Evolutionary conservation across 2,113 vertebrate genomes (phyloP), one percentile per base, ranked within the genome.

Genomic region (Tauraco erythrolophus): DNA sequence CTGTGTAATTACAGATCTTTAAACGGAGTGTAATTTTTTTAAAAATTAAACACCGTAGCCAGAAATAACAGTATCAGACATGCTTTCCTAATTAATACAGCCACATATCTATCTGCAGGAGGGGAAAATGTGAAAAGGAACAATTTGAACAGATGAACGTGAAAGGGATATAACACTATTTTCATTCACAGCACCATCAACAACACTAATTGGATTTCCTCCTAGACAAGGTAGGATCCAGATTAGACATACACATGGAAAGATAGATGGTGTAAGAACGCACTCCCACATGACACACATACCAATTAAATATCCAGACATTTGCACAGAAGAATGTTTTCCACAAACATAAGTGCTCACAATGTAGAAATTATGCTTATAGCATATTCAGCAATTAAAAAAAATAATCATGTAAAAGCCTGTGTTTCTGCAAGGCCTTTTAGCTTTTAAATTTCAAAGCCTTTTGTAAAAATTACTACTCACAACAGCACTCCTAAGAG

Each of bases 1-100:
- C 89, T 77, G 54, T 61, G 70, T 90, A 97, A 97, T 96, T 95
- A 97, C 93, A 85, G 37, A 88, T 61, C 96, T 92, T 88, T 93
- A 88, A 90, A 92, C 9, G 1, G 27, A 83, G 64, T 8, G 3
- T 51, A 12, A 13, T 51, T 84, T 64, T 56, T 69, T 50, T 15
- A 6, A 7, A 41, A 95, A 80, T 95, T 96, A 82, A 96, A 82
- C 54, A 71, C 64, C 74, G 64, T 69, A 89, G 31, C 81, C 77
- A 92, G 78, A 92, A 90, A 92, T 87, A 95, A 95, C 84, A 83
- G 30, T 50, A 94, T 88, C 88, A 93, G 84, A 86, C 71, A 88
- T 65, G 56, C 75, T 51, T 69, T 35, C 62, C 27, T 90, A 94
- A 95, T 95, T 93, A 95, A 88, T 43, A 85, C 10, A 90, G 75